Base-by-base conservation (phyloP, 2,797 vertebrate genomes). In the Acanthurus lineatus region DNA sequence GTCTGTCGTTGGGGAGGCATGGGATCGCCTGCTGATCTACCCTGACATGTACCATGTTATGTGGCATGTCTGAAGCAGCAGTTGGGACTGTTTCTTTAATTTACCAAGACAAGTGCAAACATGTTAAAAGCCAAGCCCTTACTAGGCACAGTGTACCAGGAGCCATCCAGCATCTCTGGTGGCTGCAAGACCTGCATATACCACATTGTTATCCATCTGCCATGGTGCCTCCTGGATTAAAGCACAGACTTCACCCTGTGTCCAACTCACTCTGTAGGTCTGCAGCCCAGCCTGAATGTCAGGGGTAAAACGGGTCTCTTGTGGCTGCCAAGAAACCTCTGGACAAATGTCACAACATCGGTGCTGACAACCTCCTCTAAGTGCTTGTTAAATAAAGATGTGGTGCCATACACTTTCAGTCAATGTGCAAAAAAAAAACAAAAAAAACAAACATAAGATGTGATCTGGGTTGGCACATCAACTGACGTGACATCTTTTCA, bases 301-400 rank as follows among this genome's bases (percentile, higher is more conserved):
- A 88, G 84, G 59, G 80, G 84, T 83, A 84, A 35, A 84, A 83
- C 78, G 77, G 48, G 76, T 83, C 85, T 88, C 76, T 6, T 17
- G 60, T 59, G 82, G 84, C 77, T 86, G 86, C 75, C 88, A 89
- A 78, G 88, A 77, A 86, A 87, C 72, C 70, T 86, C 79, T 51
- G 80, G 83, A 91, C 90, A 92, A 91, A 93, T 94, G 92, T 92
- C 89, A 93, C 84, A 89, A 92, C 90, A 88, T 49, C 10, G 48
- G 66, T 49, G 77, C 73, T 91, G 91, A 93, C 93, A 93, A 77
- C 77, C 79, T 70, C 45, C 64, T 84, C 85, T 89, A 88, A 89
- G 88, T 90, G 88, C 90, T 88, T 81, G 80, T 90, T 89, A 91
- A 91, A 94, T 91, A 92, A 92, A 92, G 67, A 93, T 89, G 85